Percentiles rank a stretch among this genome's conserved stretches.
phyloP scores from a whole-genome alignment of 2,888 invertebrate species.

The Odontocerum albicorne region DNA sequence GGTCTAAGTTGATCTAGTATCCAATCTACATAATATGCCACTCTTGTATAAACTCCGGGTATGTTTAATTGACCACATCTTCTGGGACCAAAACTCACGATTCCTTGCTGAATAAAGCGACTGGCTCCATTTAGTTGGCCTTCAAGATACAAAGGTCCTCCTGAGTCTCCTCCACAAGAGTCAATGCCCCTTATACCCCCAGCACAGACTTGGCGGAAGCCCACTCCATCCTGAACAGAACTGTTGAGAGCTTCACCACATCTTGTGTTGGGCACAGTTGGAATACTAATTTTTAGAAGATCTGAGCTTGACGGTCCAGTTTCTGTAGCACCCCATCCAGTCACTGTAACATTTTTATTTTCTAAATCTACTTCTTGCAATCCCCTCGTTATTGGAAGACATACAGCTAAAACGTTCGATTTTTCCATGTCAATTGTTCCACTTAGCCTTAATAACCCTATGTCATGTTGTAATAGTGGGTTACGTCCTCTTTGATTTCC shows the following conservation, averaged over 20 bases:
- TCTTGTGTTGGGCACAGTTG: conserved; percentile 42
- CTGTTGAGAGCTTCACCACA: conserved; percentile 25
- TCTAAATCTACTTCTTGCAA: conserved; percentile 39
- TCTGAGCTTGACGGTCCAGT: conserved; percentile 48
- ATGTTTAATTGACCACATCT: conserved; percentile 57
- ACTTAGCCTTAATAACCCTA: neutral
- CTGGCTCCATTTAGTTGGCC: conserved; percentile 44
- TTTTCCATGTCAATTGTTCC: too few species aligned
- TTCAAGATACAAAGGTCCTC: conserved; percentile 63
- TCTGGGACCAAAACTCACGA: conserved; percentile 57
- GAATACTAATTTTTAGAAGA: conserved; percentile 49
- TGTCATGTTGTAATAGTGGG: conserved; percentile 11
- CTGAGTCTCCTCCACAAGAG: conserved; percentile 69
- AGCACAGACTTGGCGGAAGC: conserved; percentile 61
- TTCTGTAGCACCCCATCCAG: conserved; percentile 63
- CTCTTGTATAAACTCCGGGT: conserved; percentile 72
- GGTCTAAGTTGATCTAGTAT: conserved; percentile 61
- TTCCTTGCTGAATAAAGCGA: conserved; percentile 61
- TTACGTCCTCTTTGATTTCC: conserved; percentile 45
- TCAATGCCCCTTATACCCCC: conserved; percentile 61
- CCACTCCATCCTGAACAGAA: conserved; percentile 43
- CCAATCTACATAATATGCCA: conserved; percentile 67
- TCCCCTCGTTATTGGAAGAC: conserved; percentile 48
- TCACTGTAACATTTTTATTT: conserved; percentile 46
- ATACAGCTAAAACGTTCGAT: too few species aligned